phyloP scores from a whole-genome alignment of 2,888 invertebrate species.

The Dioctria linearis region DNA sequence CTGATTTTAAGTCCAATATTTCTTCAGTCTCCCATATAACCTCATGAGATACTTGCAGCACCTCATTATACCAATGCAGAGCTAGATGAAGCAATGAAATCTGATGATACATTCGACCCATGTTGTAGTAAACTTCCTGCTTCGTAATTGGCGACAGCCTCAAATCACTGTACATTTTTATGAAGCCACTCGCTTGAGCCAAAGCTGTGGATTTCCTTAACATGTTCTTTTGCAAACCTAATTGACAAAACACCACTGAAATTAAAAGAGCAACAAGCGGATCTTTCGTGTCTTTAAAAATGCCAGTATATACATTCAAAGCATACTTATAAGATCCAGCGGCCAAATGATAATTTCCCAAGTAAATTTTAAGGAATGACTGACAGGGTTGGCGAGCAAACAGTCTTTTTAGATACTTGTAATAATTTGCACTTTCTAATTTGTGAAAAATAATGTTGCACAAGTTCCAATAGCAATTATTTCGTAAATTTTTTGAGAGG shows the following conservation, averaged over 20 bases:
- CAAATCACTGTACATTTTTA: constrained; percentile 81
- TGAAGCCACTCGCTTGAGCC: constrained; percentile 81
- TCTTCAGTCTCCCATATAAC: constrained; percentile 75
- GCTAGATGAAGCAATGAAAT: constrained; percentile 85
- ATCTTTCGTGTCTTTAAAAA: constrained; percentile 78
- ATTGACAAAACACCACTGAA: constrained; percentile 83
- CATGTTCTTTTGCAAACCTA: constrained; percentile 87
- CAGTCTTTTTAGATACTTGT: constrained; percentile 81
- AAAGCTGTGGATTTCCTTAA: constrained; percentile 84
- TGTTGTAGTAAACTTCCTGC: constrained; percentile 90
- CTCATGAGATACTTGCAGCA: constrained; percentile 74
- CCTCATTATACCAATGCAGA: constrained; percentile 87
- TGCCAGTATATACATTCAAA: constrained; percentile 83
- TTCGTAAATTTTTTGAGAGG: constrained; percentile 76
- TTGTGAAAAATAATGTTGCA: constrained; percentile 81
- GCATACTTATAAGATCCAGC: constrained; percentile 90
- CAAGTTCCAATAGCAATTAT: constrained; percentile 83
- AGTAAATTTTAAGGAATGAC: constrained; percentile 78
- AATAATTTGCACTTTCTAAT: constrained; percentile 84
- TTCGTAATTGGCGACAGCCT: constrained; percentile 75
- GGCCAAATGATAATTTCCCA: constrained; percentile 88
- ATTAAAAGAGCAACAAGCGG: constrained; percentile 83
- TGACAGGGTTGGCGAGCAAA: constrained; percentile 72
- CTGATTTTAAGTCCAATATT: constrained; percentile 80
- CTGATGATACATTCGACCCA: constrained; percentile 90